Evolutionary conservation across 2,113 vertebrate genomes (phyloP), one percentile per base, ranked within the genome.

Genomic region (Pteropus alecto): DNA sequence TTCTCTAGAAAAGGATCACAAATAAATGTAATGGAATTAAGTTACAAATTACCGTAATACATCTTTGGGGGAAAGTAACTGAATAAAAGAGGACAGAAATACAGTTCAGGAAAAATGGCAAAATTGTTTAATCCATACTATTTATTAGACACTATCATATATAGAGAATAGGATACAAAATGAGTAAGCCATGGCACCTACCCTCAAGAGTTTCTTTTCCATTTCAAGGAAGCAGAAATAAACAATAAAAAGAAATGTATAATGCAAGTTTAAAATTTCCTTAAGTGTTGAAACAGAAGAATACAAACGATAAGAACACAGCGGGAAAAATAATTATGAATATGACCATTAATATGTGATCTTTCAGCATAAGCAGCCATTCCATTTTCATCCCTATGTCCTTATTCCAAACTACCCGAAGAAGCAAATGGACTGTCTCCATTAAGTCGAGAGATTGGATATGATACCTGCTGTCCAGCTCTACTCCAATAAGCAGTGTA

Each of bases 1-100:
- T 86, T 96, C 68, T 89, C 54, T 92, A 63, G 61, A 87, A 94
- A 74, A 79, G 21, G 56, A 33, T 86, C 48, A 89, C 78, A 93
- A 93, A 82, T 96, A 78, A 94, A 95, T 35, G 12, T 54, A 91
- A 82, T 61, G 9, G 26, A 86, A 77, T 77, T 95, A 93, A 90
- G 56, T 88, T 96, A 78, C 14, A 33, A 81, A 28, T 85, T 46
- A 76, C 10, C 81, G 5, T 77, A 82, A 71, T 71, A 41, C 16
- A 79, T 68, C 56, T 71, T 41, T 28, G 58, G 14, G 24, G 26
- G 6, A 13, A 58, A 43, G 38, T 1, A 81, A 92, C 6, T 65
- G 8, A 87, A 71, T 28, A 46, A 89, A 54, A 63, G 4, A 94
- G 22, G 54, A 43, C 18, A 83, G 21, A 82, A 54, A 84, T 35